Base-by-base conservation (phyloP, 1,140 invertebrate genomes). In the Drosophila sp. region DNA sequence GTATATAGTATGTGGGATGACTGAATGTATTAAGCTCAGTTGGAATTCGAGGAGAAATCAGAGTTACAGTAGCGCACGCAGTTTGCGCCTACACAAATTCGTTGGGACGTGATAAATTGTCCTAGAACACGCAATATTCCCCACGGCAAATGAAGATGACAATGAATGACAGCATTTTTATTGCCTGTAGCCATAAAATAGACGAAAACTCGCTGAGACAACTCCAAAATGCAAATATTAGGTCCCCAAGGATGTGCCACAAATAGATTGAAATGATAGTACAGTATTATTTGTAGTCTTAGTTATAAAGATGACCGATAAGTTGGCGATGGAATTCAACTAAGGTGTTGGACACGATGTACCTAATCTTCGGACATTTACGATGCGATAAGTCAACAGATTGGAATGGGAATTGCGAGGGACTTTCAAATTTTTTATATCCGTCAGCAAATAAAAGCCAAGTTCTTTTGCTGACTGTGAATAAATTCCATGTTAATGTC, bases 131-230 rank as follows among this genome's bases (percentile, higher is more conserved):
- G 58, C 58, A 27, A 61, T 48, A 16, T 32, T 46, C 5, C 13
- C 11, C 5, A 13, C 4, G 29, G 13, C 41, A 13, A 58, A 14
- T 29, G 36, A 34, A 11, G 25, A 54, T 14, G 45, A 61, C 48
- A 48, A 50, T 34, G 45, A 61, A 61, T 38, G n/a, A 11, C 7
- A 41, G 13, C 32, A 4, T 34, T 69, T 69, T 61, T 51, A 69
- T 69, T 51, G 65, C 65, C 27, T 2, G 25, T 2, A 25, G 65
- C 51, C 54, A 58, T 69, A 69, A 69, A 69, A 27, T 45, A 51
- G 16, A n/a, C 40, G 9, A 14, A 6, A 58, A 59, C 41, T 50
- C 64, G 56, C 63, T 48, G 43, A 66, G 64, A 66, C 64, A 66
- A 58, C 50, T 66, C 25, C 36, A 13, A 66, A 57, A 58, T 58